These are phyloP conservation scores for Poecilus cupreus DNA, from an alignment of 2,888 invertebrate species.

Conservation along the genomic window DNA sequence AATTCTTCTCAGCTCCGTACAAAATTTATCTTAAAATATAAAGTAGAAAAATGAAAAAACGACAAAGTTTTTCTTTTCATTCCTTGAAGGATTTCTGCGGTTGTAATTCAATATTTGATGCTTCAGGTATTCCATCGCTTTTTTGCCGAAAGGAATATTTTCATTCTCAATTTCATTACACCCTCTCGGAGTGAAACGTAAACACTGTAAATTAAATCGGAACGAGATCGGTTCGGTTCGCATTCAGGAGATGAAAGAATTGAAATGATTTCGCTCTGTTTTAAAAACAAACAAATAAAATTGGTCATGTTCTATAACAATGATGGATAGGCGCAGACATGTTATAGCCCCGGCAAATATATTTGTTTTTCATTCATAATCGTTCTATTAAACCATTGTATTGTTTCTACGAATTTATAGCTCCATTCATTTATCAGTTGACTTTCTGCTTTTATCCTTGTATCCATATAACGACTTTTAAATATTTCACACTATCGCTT, in stretches of 20 bases:
- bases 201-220: constrained; percentile 46
- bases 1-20: not conserved
- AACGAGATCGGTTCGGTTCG: constrained; percentile 8
- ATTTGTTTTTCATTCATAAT: constrained; percentile 15
- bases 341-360: constrained; percentile 5
- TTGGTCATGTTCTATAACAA: not conserved
- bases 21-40: not conserved
- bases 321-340: constrained; percentile 13
- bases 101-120: constrained; percentile 35
- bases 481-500: not conserved
- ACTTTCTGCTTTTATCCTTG: not conserved
- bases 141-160: constrained; percentile 19
- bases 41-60: not conserved
- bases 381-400: not conserved
- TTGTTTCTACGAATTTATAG: constrained; percentile 17
- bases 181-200: constrained; percentile 19
- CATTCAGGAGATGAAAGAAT: constrained; percentile 15
- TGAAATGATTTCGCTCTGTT: constrained; percentile 18
- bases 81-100: not conserved
- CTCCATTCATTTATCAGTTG: not conserved
- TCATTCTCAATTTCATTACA: constrained; percentile 32
- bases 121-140: not conserved
- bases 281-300: constrained; percentile 32
- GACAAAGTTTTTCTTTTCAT: not conserved
- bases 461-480: not conserved